A percentile compares a stretch with the other conserved stretches of the same genome.
phyloP scores from a whole-genome alignment of 2,113 vertebrate genomes.

The Eleginops maclovinus region DNA sequence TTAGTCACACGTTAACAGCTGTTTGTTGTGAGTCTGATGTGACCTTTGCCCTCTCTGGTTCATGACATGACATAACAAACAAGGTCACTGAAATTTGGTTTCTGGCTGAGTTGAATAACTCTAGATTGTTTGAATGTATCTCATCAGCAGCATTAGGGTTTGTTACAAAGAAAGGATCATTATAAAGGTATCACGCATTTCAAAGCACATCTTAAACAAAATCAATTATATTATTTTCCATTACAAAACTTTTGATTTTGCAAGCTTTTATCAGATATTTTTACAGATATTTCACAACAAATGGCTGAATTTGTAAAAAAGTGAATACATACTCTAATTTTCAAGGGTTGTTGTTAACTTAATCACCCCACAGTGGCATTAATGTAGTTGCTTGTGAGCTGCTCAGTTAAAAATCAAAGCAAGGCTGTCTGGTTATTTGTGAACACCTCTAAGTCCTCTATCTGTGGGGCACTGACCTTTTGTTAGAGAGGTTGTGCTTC shows the following conservation, averaged over 20 bases:
- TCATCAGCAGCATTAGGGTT: neutral
- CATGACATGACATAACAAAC: neutral
- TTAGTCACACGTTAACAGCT: constrained; percentile 50
- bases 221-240: neutral
- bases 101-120: neutral
- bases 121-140: neutral
- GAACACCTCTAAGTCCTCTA: neutral
- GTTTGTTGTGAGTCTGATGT: constrained; percentile 41
- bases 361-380: too few species aligned
- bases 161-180: neutral
- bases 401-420: neutral
- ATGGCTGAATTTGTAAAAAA: too few species aligned
- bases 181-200: neutral
- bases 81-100: neutral
- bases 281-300: too few species aligned
- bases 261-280: neutral
- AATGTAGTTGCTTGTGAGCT: neutral
- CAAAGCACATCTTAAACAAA: neutral
- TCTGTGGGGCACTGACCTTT: constrained; percentile 12
- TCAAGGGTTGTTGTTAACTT: too few species aligned
- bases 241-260: neutral
- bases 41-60: constrained; percentile 53
- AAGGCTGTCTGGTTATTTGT: neutral
- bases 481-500: constrained; percentile 1
- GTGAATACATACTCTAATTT: too few species aligned